Conservation (phyloP, 2,797 vertebrate genomes). For the Pangasius larnaudii region DNA sequence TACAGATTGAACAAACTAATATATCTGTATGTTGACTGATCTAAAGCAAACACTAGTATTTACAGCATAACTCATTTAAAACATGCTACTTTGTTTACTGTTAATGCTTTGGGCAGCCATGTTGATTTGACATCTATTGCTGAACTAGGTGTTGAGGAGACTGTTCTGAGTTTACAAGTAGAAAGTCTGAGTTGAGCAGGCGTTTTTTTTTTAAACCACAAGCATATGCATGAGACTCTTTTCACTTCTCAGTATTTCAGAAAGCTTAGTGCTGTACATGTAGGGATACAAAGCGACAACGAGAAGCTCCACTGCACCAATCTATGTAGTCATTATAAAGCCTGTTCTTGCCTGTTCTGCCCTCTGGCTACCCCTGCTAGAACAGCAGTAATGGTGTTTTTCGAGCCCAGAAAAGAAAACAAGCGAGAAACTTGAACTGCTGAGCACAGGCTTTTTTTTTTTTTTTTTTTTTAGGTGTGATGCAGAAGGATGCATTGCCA, state of each 20-base stretch:
- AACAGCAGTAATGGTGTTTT: slow-evolving; percentile 27
- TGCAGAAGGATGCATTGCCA: slow-evolving; percentile 62
- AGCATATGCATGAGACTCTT: not conserved
- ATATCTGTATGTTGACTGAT: no score
- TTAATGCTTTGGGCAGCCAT: no score
- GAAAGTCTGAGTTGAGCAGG: no score
- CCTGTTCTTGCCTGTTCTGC: slow-evolving; percentile 28
- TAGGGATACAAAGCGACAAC: not conserved
- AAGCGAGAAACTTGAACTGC: slow-evolving; percentile 26
- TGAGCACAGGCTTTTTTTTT: slow-evolving; percentile 22
- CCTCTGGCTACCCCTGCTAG: slow-evolving; percentile 29
- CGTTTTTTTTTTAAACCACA: not conserved
- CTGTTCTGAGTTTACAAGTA: no score
- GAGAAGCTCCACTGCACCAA: slow-evolving; percentile 9
- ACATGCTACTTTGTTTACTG: no score
- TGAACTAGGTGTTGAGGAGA: no score
- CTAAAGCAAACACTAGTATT: no score
- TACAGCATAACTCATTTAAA: no score
- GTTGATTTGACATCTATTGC: no score
- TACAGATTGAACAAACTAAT: no score
- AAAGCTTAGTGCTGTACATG: not conserved
- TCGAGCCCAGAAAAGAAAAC: slow-evolving; percentile 17
- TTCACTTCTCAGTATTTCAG: not conserved
- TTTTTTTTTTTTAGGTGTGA: not conserved
- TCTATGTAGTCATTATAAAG: slow-evolving; percentile 38